These are phyloP conservation scores for Alca torda DNA, from an alignment of 2,797 vertebrate species.

Conservation along the genomic window DNA sequence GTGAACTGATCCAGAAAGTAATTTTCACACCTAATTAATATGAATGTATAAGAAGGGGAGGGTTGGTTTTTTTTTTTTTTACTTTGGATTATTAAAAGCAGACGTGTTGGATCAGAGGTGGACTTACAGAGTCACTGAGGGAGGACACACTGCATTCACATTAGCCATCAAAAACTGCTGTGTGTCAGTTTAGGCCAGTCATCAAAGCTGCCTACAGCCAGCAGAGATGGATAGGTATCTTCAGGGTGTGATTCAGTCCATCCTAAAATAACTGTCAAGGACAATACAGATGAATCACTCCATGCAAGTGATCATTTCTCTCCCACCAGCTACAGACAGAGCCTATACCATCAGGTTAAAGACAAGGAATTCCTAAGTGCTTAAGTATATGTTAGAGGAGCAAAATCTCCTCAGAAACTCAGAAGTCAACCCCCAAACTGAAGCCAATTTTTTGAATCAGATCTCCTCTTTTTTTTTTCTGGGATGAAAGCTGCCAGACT, in stretches of 20 bases:
- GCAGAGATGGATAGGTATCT: background rate
- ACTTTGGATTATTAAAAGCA: constrained; percentile 17
- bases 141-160: background rate
- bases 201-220: background rate
- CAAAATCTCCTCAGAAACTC: background rate
- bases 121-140: background rate
- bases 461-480: background rate
- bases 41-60: background rate
- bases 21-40: constrained; percentile 38
- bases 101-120: background rate
- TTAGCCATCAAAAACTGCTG: background rate
- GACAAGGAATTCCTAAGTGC: background rate
- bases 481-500: background rate
- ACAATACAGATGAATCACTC: background rate
- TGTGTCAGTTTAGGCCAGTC: background rate
- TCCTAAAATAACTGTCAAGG: background rate
- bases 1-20: background rate
- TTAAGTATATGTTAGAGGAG: background rate
- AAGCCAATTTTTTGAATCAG: background rate
- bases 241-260: background rate
- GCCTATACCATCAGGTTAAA: background rate
- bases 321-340: background rate
- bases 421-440: background rate
- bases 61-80: background rate
- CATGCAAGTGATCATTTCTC: background rate